Conservation (phyloP, 2,113 vertebrate genomes). For the Dipodomys merriami region DNA sequence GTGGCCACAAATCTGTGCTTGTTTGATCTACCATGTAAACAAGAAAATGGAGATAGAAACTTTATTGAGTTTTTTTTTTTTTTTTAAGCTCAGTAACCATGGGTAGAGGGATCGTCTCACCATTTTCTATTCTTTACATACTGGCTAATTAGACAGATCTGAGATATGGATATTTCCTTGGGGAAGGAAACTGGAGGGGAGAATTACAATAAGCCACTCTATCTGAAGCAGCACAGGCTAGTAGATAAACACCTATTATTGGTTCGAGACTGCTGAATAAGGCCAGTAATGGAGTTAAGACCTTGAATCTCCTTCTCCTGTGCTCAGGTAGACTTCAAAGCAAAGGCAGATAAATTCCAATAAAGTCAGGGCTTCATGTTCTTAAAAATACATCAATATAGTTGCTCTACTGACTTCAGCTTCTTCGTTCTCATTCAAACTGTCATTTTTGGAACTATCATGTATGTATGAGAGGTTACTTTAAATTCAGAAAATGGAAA, state of each 20-base stretch:
- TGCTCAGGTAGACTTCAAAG: neutral
- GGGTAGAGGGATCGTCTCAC: conserved; percentile 61
- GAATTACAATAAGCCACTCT: conserved; percentile 64
- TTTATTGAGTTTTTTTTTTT: conserved; percentile 65
- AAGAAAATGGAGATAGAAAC: conserved; percentile 72
- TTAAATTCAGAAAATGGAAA: conserved; percentile 45
- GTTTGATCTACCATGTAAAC: conserved; percentile 71
- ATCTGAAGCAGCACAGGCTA: neutral
- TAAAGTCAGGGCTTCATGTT: neutral
- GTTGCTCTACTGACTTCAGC: neutral
- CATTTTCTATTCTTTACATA: conserved; percentile 69
- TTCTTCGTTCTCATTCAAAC: neutral
- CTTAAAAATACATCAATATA: neutral
- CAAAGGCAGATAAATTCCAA: neutral
- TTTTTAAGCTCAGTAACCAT: conserved; percentile 54
- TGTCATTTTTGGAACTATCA: neutral
- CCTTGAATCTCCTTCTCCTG: conserved; percentile 47
- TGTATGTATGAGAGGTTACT: neutral
- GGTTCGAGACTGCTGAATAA: conserved; percentile 22
- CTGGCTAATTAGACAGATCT: conserved; percentile 77
- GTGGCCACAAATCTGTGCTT: conserved; percentile 53
- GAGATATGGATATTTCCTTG: conserved; percentile 30
- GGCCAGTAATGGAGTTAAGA: conserved; percentile 49
- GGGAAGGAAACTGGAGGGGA: conserved; percentile 52
- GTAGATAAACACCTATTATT: conserved; percentile 61